Conservation (phyloP, 2,113 vertebrate genomes). For the Aegotheles bennettii region DNA sequence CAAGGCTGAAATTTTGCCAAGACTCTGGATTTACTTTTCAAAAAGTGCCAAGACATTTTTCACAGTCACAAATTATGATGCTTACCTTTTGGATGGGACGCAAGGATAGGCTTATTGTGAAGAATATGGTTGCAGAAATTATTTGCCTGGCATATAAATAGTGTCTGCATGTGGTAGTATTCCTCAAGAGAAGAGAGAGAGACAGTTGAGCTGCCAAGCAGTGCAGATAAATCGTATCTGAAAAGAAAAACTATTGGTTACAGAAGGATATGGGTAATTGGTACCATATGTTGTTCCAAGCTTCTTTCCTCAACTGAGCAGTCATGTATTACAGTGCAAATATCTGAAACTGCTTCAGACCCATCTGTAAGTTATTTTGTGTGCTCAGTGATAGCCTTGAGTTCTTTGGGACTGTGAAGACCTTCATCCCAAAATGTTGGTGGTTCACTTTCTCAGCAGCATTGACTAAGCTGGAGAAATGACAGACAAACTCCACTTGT, state of each 20-base stretch:
- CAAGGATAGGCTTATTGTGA: not conserved
- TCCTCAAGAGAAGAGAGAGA: not conserved
- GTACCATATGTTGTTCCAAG: not conserved
- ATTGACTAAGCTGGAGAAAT: not conserved
- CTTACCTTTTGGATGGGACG: not conserved
- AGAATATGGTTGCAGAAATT: not conserved
- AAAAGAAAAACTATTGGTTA: not conserved
- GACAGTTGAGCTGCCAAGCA: slow-evolving; percentile 21
- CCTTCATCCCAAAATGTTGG: not conserved
- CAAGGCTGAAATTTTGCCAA: not conserved
- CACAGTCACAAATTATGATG: not conserved
- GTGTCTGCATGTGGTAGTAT: not conserved
- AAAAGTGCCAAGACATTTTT: not conserved
- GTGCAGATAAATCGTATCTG: not conserved
- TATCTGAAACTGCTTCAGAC: not conserved
- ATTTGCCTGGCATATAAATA: not conserved
- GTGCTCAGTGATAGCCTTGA: not conserved
- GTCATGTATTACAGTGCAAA: not conserved
- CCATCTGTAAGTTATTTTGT: not conserved
- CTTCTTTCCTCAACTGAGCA: not conserved
- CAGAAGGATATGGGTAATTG: not conserved
- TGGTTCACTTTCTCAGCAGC: not conserved
- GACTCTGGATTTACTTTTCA: not conserved
- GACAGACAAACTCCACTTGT: fast-evolving
- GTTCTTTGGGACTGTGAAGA: not conserved